phyloP scores from a whole-genome alignment of 1,140 invertebrate genomes.

The Drosophila biarmipes region DNA sequence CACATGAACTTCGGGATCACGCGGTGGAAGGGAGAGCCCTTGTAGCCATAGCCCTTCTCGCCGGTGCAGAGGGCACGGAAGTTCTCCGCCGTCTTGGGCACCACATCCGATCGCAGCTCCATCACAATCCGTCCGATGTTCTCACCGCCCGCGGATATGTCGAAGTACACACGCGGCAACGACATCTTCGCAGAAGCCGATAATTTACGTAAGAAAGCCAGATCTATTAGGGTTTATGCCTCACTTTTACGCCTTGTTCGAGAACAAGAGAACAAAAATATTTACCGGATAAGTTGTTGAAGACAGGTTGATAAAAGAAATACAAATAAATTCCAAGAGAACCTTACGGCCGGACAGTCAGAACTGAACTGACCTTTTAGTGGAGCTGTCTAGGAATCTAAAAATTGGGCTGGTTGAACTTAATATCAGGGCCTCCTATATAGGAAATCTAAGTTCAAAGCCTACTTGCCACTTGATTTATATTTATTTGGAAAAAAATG shows the following conservation, averaged over 20 bases:
- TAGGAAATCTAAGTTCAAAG: background rate
- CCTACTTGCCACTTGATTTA: background rate
- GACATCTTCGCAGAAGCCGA: conserved; percentile 21
- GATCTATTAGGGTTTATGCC: conserved; percentile 4
- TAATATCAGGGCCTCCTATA: background rate
- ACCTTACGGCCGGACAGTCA: background rate
- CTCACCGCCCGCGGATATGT: conserved; percentile 16
- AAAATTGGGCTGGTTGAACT: background rate
- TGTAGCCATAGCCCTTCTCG: conserved; percentile 96
- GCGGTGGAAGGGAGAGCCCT: conserved; percentile 94
- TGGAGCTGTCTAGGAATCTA: background rate
- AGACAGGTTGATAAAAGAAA: background rate
- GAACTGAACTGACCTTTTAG: background rate
- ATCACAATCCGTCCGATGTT: conserved; percentile 64
- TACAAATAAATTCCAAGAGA: background rate
- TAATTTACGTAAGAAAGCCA: conserved; percentile 11
- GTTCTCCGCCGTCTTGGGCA: conserved; percentile 96
- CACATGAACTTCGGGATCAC: conserved; percentile 99
- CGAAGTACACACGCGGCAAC: conserved; percentile 34
- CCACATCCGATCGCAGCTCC: conserved; percentile 93
- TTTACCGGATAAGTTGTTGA: conserved; percentile 10
- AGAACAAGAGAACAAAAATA: background rate
- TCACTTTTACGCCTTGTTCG: background rate
- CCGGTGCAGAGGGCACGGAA: conserved; percentile 96
- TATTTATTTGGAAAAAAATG: background rate